phyloP scores from a whole-genome alignment of 2,113 vertebrate genomes.

The Panthera tigris region DNA sequence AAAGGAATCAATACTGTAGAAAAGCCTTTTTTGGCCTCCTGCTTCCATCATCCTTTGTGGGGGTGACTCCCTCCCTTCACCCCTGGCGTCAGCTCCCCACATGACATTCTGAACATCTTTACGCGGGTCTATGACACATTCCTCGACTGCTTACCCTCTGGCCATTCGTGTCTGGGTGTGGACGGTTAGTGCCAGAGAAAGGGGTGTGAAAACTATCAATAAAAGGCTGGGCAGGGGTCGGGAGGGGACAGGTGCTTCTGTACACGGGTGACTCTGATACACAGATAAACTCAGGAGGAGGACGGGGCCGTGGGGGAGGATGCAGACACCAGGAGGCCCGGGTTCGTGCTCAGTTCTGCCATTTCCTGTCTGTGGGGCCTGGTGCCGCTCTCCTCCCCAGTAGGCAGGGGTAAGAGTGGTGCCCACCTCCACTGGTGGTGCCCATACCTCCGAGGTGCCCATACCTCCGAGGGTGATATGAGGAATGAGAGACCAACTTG shows the following conservation, averaged over 20 bases:
- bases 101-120: neutral
- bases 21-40: neutral
- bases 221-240: neutral
- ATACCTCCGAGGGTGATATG: too few relatives aligned
- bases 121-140: neutral
- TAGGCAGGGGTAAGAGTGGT: neutral
- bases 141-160: neutral
- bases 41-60: neutral
- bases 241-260: neutral
- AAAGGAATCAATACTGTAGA: neutral
- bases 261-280: too few relatives aligned
- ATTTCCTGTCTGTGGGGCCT: neutral
- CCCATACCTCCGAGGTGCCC: too few relatives aligned
- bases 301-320: rapidly evolving
- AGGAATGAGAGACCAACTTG: neutral
- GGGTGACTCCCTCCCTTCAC: neutral
- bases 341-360: neutral
- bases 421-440: neutral
- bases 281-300: neutral
- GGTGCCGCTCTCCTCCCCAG: rapidly evolving
- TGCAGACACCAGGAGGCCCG: too few relatives aligned
- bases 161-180: rapidly evolving
- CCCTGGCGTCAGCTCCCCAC: neutral
- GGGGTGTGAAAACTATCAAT: neutral
- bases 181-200: neutral